Percentiles rank a stretch among this genome's conserved stretches.
Evolutionary conservation across 2,113 vertebrate genomes (phyloP).

Genomic region (Apodemus sylvaticus): DNA sequence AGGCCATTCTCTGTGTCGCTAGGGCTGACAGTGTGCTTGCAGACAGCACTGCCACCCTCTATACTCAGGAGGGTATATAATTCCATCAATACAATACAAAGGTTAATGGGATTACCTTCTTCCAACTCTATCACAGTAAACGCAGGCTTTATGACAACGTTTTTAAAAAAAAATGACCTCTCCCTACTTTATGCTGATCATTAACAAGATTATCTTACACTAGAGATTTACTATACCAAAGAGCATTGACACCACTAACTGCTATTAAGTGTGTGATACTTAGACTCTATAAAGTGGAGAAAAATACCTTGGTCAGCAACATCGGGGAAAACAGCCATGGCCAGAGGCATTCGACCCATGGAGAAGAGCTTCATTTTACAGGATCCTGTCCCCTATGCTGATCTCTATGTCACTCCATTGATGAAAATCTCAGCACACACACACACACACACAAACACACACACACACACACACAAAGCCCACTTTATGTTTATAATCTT

Average conservation of each 20-base stretch:
- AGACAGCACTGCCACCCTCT: background rate
- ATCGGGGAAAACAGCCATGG: conserved; percentile 47
- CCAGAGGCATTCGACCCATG: conserved; percentile 24
- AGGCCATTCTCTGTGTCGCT: background rate
- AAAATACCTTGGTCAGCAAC: conserved; percentile 84
- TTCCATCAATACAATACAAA: conserved; percentile 75
- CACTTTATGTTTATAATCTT: background rate
- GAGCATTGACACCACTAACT: conserved; percentile 85
- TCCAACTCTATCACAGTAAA: conserved; percentile 76
- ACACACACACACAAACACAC: no score
- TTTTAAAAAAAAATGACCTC: conserved; percentile 85
- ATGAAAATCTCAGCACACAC: background rate
- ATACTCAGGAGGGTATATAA: conserved; percentile 31
- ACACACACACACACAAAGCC: background rate
- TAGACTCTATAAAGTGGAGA: conserved; percentile 81
- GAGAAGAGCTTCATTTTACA: conserved; percentile 53
- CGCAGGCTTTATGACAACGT: conserved; percentile 78
- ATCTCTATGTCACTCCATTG: background rate
- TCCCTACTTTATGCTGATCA: conserved; percentile 85
- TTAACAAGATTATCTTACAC: conserved; percentile 87
- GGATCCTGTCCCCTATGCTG: conserved; percentile 34
- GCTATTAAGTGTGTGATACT: conserved; percentile 82
- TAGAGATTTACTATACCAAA: conserved; percentile 83
- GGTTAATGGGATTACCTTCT: conserved; percentile 85
- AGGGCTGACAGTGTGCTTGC: background rate